phyloP scores from a whole-genome alignment of 64 coral and sea anemone species.

The Stylophora pistillata region DNA sequence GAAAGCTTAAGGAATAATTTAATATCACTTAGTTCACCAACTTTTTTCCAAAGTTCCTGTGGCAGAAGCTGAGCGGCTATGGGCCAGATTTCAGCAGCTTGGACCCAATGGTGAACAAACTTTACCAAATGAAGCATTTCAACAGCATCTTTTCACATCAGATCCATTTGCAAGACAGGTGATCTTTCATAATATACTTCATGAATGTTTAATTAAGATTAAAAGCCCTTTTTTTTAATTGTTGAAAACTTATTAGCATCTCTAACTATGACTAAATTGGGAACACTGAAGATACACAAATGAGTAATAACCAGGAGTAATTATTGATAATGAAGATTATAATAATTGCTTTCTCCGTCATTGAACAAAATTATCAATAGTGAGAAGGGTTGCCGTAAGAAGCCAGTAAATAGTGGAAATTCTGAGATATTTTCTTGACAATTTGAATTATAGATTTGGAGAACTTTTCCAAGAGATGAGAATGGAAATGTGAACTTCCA shows the following conservation, averaged over 20 bases:
- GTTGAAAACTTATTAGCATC: too few relatives aligned
- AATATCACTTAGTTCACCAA: too few relatives aligned
- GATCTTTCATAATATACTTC: too few relatives aligned
- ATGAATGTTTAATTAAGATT: not conserved
- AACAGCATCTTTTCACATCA: constrained; percentile 11
- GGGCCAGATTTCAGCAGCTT: constrained; percentile 49
- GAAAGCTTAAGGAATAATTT: too few relatives aligned
- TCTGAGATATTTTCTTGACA: not conserved
- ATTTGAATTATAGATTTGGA: constrained; percentile 60
- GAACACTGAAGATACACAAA: too few relatives aligned
- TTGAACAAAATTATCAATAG: not conserved
- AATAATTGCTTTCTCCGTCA: not conserved
- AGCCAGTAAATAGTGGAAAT: too few relatives aligned
- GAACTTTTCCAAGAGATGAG: constrained; percentile 74
- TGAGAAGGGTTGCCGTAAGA: too few relatives aligned
- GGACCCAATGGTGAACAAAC: not conserved
- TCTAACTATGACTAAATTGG: too few relatives aligned
- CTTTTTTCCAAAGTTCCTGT: constrained; percentile 30
- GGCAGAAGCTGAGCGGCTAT: constrained; percentile 47
- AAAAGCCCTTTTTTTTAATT: not conserved
- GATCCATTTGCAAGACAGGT: constrained; percentile 47
- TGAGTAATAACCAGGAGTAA: too few relatives aligned
- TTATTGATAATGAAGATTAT: too few relatives aligned
- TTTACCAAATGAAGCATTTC: not conserved
- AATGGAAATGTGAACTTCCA: constrained; percentile 81